phyloP scores from a whole-genome alignment of 2,797 vertebrate species.

The Orestias chungarensis region DNA sequence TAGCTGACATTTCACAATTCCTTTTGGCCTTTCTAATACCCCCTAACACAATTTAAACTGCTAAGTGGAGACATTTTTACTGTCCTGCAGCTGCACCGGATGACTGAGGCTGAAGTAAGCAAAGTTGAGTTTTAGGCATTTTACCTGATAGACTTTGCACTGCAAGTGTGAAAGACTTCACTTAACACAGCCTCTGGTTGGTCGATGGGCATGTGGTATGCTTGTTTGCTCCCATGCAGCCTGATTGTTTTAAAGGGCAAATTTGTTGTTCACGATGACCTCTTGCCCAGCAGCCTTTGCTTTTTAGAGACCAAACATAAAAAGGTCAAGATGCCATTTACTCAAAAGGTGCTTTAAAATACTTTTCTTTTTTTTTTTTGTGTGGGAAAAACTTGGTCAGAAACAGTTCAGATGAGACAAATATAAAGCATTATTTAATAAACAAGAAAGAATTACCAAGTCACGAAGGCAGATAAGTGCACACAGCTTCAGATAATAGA shows the following conservation, averaged over 20 bases:
- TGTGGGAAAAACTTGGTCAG: constrained; percentile 1
- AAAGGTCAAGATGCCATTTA: constrained; percentile 20
- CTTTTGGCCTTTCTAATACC: constrained; percentile 52
- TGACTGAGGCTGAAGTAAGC: constrained; percentile 37
- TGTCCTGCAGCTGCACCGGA: constrained; percentile 40
- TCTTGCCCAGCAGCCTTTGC: constrained; percentile 21
- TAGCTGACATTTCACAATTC: constrained; percentile 73
- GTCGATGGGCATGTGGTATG: constrained; percentile 24
- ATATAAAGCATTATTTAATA: constrained; percentile 68
- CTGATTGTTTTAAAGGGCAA: constrained; percentile 51
- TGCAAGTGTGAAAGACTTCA: constrained; percentile 72
- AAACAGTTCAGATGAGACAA: constrained; percentile 25
- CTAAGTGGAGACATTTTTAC: constrained; percentile 52
- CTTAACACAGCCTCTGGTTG: constrained; percentile 57
- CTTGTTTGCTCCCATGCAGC: constrained; percentile 12
- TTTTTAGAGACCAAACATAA: constrained; percentile 23
- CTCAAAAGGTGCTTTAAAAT: constrained; percentile 17
- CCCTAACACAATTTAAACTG: constrained; percentile 45
- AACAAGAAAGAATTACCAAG: constrained; percentile 49
- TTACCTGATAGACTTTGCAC: constrained; percentile 63
- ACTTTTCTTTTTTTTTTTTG: not conserved
- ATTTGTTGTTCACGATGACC: constrained; percentile 19
- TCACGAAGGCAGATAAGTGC: constrained; percentile 44
- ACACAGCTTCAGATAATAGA: constrained; percentile 44
- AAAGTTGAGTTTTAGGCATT: constrained; percentile 57